Base-by-base conservation (phyloP, 2,888 invertebrate species). In the Tetropium fuscum region DNA sequence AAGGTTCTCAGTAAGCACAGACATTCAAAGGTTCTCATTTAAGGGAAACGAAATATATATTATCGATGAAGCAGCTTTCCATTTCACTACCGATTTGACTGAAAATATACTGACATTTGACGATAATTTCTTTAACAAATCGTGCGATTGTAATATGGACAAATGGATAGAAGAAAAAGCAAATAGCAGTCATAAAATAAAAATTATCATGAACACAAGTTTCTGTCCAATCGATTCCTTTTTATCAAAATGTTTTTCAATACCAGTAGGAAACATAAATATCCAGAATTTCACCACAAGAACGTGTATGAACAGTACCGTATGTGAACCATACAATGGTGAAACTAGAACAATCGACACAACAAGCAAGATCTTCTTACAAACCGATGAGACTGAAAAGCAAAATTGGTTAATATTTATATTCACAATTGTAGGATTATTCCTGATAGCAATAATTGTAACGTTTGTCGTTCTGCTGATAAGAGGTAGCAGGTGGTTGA, bases 241-340 rank as follows among this genome's bases (percentile, higher is more conserved):
- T 34, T 80, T 90, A 13, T 87, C 89, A 2, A 82, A 83, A 32
- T 91, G 91, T 74, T 89, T 88, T 73, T 87, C 88, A 60, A 82
- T 88, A 4, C 85, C 85, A 0, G 86, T 88, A 67, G 89, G 88
- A 38, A 86, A 87, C 58, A 85, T 90, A 75, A 78, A 84, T 53
- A 85, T 90, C 73, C 76, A 83, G 34, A 89, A 88, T 69, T 91
- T 88, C 73, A 84, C 87, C 0, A 83, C 84, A 34, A 80, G 84
- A 38, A 85, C 89, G 10, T 91, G 91, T 70, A 83, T 88, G 58
- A 73, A 83, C 79, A 16, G 82, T 82, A 81, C 80, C 8, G 85
- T 90, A 20, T 90, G 90, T 71, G 86, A 88, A 71, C 84, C 84
- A 7, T 85, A 84, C 36, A 79, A 79, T 3, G 80, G 79, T 0